These are phyloP conservation scores for Pantelozetes paolii DNA, from an alignment of 2,888 invertebrate species.

Conservation along the genomic window DNA sequence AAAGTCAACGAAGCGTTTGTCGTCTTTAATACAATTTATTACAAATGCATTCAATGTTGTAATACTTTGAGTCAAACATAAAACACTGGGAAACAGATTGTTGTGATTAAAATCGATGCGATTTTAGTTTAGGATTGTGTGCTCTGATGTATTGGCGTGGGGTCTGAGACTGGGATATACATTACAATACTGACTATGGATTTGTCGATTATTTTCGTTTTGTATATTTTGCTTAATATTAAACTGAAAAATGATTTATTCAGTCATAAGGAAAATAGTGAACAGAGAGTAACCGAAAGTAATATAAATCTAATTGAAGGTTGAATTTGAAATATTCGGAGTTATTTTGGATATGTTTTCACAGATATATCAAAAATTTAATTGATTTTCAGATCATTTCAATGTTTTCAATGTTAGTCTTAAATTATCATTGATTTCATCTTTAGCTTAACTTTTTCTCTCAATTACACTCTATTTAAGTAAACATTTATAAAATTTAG, in stretches of 20 bases:
- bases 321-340: background rate
- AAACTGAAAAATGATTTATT: conserved; percentile 9
- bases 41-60: background rate
- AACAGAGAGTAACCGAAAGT: too few relatives aligned
- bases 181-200: too few relatives aligned
- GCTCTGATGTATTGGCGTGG: background rate
- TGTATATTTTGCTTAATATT: background rate
- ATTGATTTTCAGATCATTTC: conserved; percentile 1
- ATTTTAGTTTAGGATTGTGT: background rate
- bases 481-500: background rate
- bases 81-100: background rate
- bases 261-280: background rate
- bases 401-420: background rate
- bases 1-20: conserved; percentile 9
- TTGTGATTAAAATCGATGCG: background rate
- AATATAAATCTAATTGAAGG: conserved; percentile 24
- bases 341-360: conserved; percentile 20
- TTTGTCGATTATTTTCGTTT: background rate
- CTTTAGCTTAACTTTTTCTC: background rate
- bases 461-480: background rate
- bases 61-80: background rate
- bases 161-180: background rate
- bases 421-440: conserved; percentile 1
- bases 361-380: conserved; percentile 23
- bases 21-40: conserved; percentile 3